Evolutionary conservation across 2,113 vertebrate species (phyloP).

Genomic region (Myiagra hebetior): DNA sequence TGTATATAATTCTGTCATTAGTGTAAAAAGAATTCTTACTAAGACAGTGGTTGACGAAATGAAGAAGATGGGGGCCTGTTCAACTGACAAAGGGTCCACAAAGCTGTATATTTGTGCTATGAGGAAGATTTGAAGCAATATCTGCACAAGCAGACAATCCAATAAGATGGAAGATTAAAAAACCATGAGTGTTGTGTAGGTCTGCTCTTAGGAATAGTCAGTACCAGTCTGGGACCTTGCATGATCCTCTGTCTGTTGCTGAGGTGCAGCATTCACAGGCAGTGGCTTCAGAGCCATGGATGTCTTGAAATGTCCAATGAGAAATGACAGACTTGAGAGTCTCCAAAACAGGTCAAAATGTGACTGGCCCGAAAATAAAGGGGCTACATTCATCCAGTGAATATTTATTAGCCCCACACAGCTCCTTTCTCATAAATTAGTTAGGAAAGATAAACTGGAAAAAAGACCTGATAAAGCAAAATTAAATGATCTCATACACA

Average conservation of each 20-base stretch:
- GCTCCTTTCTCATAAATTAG: not conserved
- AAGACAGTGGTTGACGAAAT: not conserved
- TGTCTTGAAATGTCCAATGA: not conserved
- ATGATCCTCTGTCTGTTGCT: not conserved
- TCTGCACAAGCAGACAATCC: not conserved
- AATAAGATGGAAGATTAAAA: not conserved
- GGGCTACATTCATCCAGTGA: not conserved
- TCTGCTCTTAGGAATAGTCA: not conserved
- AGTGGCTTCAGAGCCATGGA: not conserved
- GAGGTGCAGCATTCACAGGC: not conserved
- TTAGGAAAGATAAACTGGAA: not conserved
- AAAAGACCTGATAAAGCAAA: not conserved
- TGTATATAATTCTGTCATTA: not conserved
- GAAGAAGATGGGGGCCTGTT: not conserved
- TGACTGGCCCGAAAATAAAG: not conserved
- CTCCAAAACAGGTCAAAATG: not conserved
- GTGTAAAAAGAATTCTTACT: not conserved
- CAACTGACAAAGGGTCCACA: not conserved
- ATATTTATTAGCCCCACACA: not conserved
- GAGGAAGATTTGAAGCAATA: not conserved
- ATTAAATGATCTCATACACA: not conserved
- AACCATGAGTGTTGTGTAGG: not conserved
- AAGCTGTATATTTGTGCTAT: not conserved
- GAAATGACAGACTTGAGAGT: not conserved
- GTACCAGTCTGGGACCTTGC: not conserved